A percentile compares a stretch with the other conserved stretches of the same genome.
phyloP scores from a whole-genome alignment of 2,113 vertebrate species.

The Seriola quinqueradiata region DNA sequence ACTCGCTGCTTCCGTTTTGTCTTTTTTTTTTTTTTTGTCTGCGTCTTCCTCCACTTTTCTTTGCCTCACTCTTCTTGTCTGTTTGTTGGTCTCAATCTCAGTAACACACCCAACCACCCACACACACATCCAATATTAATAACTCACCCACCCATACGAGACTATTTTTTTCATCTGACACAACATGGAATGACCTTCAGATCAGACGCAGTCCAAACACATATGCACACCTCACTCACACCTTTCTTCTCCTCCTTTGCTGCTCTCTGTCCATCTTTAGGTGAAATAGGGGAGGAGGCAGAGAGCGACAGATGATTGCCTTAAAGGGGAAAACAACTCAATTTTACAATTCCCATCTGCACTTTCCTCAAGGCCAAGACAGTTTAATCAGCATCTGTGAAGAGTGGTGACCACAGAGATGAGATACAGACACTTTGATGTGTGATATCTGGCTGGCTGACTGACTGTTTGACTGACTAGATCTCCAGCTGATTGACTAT shows the following conservation, averaged over 20 bases:
- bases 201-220: constrained; percentile 26
- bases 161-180: constrained; percentile 42
- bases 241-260: constrained; percentile 39
- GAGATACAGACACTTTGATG: constrained; percentile 23
- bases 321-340: constrained; percentile 41
- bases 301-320: constrained; percentile 29
- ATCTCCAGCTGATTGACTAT: constrained; percentile 48
- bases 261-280: constrained; percentile 29
- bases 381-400: constrained; percentile 51
- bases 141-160: constrained; percentile 15
- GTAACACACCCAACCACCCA: constrained; percentile 19
- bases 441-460: constrained; percentile 18
- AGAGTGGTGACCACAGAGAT: constrained; percentile 1
- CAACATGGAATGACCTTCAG: constrained; percentile 70
- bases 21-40: constrained; percentile 18
- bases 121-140: constrained; percentile 56
- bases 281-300: constrained; percentile 24
- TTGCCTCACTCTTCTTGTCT: constrained; percentile 23
- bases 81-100: constrained; percentile 38
- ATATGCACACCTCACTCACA: constrained; percentile 37
- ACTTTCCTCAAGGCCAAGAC: constrained; percentile 31
- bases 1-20: constrained; percentile 1
- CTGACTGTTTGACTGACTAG: constrained; percentile 7
- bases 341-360: constrained; percentile 35
- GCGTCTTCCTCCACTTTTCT: constrained; percentile 13